phyloP scores from a whole-genome alignment of 2,888 invertebrate species.

The Agrochola lychnidis region DNA sequence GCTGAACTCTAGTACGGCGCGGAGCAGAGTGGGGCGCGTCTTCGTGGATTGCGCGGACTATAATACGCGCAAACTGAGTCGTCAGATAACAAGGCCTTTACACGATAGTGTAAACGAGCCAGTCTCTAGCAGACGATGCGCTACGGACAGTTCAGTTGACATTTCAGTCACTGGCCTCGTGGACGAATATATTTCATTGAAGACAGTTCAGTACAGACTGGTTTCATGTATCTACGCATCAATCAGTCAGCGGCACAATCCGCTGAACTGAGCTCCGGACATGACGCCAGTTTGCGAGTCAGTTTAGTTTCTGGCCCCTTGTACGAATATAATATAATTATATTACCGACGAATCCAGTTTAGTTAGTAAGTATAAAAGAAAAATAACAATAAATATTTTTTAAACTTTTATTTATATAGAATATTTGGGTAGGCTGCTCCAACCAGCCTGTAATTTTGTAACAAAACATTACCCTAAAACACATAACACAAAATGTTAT shows the following conservation, averaged over 20 bases:
- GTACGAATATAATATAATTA: not conserved
- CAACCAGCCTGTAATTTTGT: constrained; percentile 53
- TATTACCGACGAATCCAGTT: not conserved
- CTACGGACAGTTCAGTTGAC: not conserved
- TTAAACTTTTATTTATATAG: constrained; percentile 67
- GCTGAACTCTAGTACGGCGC: too few relatives aligned
- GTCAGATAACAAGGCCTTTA: not conserved
- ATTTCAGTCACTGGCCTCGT: not conserved
- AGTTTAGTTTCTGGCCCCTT: too few relatives aligned
- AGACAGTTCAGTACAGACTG: not conserved
- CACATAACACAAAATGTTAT: constrained; percentile 62
- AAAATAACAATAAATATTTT: constrained; percentile 34
- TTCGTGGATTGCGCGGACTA: too few relatives aligned
- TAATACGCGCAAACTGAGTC: too few relatives aligned
- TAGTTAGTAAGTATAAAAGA: not conserved
- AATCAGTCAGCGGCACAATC: not conserved
- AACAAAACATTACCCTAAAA: constrained; percentile 67
- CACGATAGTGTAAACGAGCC: not conserved
- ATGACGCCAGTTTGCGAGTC: not conserved
- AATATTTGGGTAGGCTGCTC: constrained; percentile 63
- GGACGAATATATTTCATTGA: not conserved
- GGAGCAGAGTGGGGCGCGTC: too few relatives aligned
- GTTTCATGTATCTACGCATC: not conserved
- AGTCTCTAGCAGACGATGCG: not conserved
- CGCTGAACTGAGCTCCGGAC: not conserved